Percentiles rank a stretch among this genome's conserved stretches.
Evolutionary conservation across 1,140 invertebrate genomes (phyloP).

Genomic region (Zaprionus africanus): DNA sequence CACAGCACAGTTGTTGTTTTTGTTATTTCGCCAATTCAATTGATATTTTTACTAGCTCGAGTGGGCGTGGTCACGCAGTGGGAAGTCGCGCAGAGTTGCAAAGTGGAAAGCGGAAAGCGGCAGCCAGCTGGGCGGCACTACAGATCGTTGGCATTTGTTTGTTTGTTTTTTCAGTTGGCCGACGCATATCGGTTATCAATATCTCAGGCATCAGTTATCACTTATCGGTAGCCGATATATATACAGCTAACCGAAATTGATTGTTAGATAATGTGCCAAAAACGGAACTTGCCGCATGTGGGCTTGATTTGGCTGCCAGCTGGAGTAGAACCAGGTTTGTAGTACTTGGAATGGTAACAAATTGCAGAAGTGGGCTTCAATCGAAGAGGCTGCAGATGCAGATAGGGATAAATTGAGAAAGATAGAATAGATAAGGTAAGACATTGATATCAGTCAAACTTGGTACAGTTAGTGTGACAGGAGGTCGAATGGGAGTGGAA

Average conservation of each 20-base stretch:
- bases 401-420: background rate
- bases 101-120: constrained; percentile 21
- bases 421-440: background rate
- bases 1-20: background rate
- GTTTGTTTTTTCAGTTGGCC: constrained; percentile 1
- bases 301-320: background rate
- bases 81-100: background rate
- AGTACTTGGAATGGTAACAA: background rate
- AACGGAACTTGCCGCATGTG: background rate
- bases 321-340: background rate
- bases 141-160: constrained; percentile 5
- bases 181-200: constrained; percentile 14
- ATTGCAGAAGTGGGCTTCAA: background rate
- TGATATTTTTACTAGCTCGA: background rate
- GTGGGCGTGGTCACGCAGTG: constrained; percentile 26
- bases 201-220: background rate
- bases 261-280: background rate
- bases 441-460: too few species aligned
- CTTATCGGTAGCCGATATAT: background rate
- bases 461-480: too few species aligned
- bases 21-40: constrained; percentile 18
- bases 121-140: background rate
- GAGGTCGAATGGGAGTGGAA: too few species aligned
- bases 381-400: background rate
- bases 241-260: constrained; percentile 2